Base-by-base conservation (phyloP, 1,140 invertebrate genomes). In the Drosophila pachea region DNA sequence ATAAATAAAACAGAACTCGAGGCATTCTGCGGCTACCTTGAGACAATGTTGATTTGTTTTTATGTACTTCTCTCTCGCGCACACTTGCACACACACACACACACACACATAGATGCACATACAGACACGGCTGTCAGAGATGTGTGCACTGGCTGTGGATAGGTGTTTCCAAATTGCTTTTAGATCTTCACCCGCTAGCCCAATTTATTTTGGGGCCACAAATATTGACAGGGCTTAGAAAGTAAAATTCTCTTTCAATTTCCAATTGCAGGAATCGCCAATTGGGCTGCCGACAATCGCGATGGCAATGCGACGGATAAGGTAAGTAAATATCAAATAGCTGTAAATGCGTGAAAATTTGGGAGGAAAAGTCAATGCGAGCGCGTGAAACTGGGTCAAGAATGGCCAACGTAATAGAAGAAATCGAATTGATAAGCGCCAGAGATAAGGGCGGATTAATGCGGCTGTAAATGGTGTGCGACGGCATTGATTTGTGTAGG, bases 291-390 rank as follows among this genome's bases (percentile, higher is more conserved):
- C 45, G 88, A 89, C 64, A 88, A 55, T 71, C 87, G 86, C 43
- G 88, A 89, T 86, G 87, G 82, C 67, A 88, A 81, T 79, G 49
- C 78, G 75, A 69, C 87, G 74, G 88, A 89, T 74, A 89, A 89
- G 88, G 88, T 78, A 82, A 89, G 87, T 89, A 32, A 32, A 52
- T 5, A 38, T 16, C n/a, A 5, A 48, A 53, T 16, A 64, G 4
- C 40, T 9, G 42, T 45, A 47, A 16, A 12, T 22, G 14, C 22
- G 4, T 22, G 36, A 11, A 33, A 33, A 47, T 33, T 40, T 45
- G 22, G n/a, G n/a, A n/a, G n/a, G n/a, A 29, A 49, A 49, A 29
- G 22, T 4, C 5, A 45, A 22, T 29, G 29, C 12, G 11, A 49
- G n/a, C n/a, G n/a, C 9, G 12, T 52, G 4, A 58, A 70, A 70